A percentile compares a stretch with the other conserved stretches of the same genome.
phyloP scores from a whole-genome alignment of 2,113 vertebrate genomes.

The Rallus limicola region DNA sequence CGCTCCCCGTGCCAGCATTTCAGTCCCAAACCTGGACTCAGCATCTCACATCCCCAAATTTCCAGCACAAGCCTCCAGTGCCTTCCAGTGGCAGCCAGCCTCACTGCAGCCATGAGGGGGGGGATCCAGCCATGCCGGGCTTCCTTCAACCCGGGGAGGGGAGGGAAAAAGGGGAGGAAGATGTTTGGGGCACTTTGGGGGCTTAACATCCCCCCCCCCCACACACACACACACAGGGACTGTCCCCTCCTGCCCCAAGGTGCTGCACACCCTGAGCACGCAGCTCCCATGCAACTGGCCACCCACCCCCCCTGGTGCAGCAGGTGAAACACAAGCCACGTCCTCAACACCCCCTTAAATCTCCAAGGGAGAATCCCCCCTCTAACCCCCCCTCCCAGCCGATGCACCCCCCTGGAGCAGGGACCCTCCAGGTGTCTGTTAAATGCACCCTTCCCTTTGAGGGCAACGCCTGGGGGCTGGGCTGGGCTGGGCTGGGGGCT shows the following conservation, averaged over 20 bases:
- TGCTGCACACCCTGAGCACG: accelerated
- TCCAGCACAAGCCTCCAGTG: conserved; percentile 26
- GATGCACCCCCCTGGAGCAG: accelerated
- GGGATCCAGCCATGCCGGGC: accelerated
- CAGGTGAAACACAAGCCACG: accelerated
- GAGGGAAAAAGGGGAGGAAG: background rate
- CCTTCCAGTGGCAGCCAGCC: conserved; percentile 18
- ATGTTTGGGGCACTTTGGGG: accelerated
- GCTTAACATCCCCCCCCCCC: accelerated
- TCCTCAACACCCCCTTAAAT: background rate
- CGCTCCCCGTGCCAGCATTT: accelerated
- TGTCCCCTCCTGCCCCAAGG: background rate
- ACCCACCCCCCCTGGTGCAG: accelerated
- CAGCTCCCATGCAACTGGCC: accelerated
- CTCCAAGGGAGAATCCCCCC: background rate
- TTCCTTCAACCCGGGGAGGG: background rate
- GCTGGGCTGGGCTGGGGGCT: background rate
- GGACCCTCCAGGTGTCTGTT: background rate
- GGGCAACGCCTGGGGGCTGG: accelerated
- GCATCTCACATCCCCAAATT: background rate
- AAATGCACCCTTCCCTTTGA: background rate
- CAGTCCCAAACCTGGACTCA: background rate
- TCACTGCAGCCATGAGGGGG: background rate
- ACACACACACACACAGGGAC: accelerated
- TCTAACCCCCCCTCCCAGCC: background rate